Evolutionary conservation across 2,113 vertebrate genomes (phyloP).

Genomic region (Psophia crepitans): DNA sequence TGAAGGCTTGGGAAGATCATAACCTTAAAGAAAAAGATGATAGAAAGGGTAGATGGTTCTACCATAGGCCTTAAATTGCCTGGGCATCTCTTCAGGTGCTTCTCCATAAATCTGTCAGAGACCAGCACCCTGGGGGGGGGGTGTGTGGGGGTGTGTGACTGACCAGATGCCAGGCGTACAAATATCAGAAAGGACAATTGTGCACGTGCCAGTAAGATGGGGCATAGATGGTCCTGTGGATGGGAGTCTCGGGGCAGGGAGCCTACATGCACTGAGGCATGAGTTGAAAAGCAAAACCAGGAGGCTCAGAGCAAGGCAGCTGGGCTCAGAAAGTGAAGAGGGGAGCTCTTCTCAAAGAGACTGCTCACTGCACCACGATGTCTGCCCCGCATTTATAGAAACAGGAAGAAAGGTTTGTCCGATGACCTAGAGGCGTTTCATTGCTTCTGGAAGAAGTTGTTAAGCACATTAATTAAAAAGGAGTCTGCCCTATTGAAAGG

Average conservation of each 20-base stretch:
- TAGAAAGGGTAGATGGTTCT: background rate
- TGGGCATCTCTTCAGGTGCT: background rate
- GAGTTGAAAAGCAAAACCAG: background rate
- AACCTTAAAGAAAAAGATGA: background rate
- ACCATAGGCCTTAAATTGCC: background rate
- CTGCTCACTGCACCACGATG: accelerated
- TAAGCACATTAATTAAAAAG: background rate
- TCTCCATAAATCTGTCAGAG: background rate
- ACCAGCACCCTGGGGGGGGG: background rate
- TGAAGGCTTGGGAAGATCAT: background rate
- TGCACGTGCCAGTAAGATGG: accelerated
- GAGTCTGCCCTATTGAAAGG: background rate
- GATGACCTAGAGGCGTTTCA: background rate
- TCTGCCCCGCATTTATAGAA: background rate
- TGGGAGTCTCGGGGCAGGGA: background rate
- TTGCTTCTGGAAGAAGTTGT: background rate
- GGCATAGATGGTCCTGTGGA: accelerated
- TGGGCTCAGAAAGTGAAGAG: background rate
- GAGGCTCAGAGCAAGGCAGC: background rate
- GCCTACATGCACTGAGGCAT: background rate
- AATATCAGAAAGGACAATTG: background rate
- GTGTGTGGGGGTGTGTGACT: too few relatives aligned
- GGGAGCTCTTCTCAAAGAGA: background rate
- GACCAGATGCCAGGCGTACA: background rate
- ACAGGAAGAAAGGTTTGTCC: background rate